These are phyloP conservation scores for Drosophila lutescens DNA, from an alignment of 2,888 invertebrate species.

Conservation along the genomic window DNA sequence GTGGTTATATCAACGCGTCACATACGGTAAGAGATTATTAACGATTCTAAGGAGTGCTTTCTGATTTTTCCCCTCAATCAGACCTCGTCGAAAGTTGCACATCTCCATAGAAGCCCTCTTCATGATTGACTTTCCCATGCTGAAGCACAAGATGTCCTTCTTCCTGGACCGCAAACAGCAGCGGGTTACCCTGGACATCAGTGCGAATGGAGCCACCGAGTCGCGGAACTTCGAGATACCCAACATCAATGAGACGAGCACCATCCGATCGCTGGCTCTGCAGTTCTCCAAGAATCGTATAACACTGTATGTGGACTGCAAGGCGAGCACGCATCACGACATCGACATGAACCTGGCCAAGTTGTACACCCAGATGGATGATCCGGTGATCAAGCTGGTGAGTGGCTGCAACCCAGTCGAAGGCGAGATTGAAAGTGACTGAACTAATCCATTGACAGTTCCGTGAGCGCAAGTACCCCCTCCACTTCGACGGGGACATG, in stretches of 20 bases:
- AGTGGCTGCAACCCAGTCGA: conserved; percentile 41
- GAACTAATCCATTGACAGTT: conserved; percentile 66
- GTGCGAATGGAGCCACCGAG: conserved; percentile 81
- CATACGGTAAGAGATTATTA: conserved; percentile 79
- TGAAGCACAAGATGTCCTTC: conserved; percentile 84
- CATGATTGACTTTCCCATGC: conserved; percentile 84
- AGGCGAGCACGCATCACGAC: conserved; percentile 82
- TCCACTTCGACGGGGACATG: conserved; percentile 83
- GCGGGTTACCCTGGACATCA: conserved; percentile 83
- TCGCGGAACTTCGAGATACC: conserved; percentile 84
- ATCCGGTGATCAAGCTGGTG: conserved; percentile 84
- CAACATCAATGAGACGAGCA: conserved; percentile 84
- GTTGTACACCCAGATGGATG: conserved; percentile 84
- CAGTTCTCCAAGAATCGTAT: conserved; percentile 83
- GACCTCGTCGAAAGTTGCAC: conserved; percentile 84
- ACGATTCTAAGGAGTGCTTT: not conserved
- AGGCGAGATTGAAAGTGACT: not conserved
- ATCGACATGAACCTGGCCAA: conserved; percentile 83
- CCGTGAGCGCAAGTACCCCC: conserved; percentile 84
- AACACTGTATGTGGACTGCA: conserved; percentile 83
- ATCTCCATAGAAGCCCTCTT: conserved; percentile 84
- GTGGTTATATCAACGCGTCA: conserved; percentile 84
- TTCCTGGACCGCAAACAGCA: conserved; percentile 84
- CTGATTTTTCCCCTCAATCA: not conserved
- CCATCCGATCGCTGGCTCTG: conserved; percentile 83